A percentile compares a stretch with the other conserved stretches of the same genome.
Conservation (phyloP, 2,888 invertebrate genomes). For the Rugalucina vietnamica region DNA sequence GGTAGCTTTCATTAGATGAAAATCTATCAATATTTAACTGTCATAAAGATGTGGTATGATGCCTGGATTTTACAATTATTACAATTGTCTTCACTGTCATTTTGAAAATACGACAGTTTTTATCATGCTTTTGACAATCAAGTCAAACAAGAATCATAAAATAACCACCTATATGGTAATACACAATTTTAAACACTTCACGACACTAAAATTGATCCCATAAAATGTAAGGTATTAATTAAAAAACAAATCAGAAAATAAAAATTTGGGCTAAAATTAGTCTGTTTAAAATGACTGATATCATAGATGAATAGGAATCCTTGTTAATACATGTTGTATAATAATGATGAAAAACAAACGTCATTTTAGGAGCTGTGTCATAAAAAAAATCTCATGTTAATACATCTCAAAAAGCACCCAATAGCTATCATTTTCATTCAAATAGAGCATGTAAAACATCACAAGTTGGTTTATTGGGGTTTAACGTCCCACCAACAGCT, state of each 20-base stretch:
- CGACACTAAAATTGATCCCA: not conserved
- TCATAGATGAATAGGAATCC: not conserved
- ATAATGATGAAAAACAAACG: too few species aligned
- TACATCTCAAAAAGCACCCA: too few species aligned
- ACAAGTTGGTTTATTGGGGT: too few species aligned
- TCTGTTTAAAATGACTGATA: slow-evolving; percentile 13
- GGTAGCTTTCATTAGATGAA: too few species aligned
- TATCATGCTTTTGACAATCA: not conserved
- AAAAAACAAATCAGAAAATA: slow-evolving; percentile 7
- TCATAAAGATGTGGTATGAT: not conserved
- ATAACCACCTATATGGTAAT: not conserved
- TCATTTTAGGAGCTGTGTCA: too few species aligned
- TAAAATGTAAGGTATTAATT: slow-evolving; percentile 1
- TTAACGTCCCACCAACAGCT: too few species aligned
- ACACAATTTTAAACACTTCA: not conserved
- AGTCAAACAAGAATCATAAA: not conserved
- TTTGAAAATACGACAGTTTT: not conserved
- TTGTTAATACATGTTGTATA: not conserved
- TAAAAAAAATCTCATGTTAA: too few species aligned
- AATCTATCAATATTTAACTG: not conserved
- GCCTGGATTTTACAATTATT: not conserved
- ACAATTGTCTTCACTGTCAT: not conserved
- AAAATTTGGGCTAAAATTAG: slow-evolving; percentile 6
- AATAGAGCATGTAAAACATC: too few species aligned
- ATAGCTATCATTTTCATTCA: too few species aligned